These are phyloP conservation scores for Clistopyga incitator DNA, from an alignment of 2,888 invertebrate genomes.

Conservation along the genomic window DNA sequence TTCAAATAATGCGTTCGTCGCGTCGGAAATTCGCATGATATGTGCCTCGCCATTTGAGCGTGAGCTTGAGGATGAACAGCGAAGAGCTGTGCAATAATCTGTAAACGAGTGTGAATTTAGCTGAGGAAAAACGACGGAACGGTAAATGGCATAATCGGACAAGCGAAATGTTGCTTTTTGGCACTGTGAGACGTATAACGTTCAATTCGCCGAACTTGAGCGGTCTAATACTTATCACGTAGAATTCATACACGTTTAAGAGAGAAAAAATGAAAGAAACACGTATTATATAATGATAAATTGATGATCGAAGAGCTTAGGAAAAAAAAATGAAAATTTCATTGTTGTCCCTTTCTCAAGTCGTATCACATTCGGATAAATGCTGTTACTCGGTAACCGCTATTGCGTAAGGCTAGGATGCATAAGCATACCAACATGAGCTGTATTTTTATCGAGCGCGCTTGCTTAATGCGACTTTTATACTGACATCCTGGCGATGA, in stretches of 20 bases:
- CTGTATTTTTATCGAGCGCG: constrained; percentile 66
- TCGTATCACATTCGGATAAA: constrained; percentile 46
- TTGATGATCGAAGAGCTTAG: constrained; percentile 25
- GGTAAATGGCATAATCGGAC: background rate
- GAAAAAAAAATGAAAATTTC: constrained; percentile 37
- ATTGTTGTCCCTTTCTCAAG: constrained; percentile 27
- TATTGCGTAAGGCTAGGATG: constrained; percentile 31
- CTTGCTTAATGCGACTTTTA: constrained; percentile 67
- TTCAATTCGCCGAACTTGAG: constrained; percentile 27
- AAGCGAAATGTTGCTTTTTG: background rate
- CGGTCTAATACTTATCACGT: constrained; percentile 48
- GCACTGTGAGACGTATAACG: constrained; percentile 14
- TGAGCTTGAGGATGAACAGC: constrained; percentile 2
- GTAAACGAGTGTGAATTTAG: background rate
- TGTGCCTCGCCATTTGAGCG: background rate
- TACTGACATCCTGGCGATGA: constrained; percentile 66
- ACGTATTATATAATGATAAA: constrained; percentile 30
- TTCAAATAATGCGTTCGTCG: background rate
- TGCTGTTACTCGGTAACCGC: constrained; percentile 29
- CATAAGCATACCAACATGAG: constrained; percentile 45
- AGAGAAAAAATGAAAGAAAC: background rate
- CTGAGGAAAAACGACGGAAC: background rate
- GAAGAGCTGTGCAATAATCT: background rate
- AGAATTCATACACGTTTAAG: constrained; percentile 34
- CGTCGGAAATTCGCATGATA: background rate